These are phyloP conservation scores for Cariama cristata DNA, from an alignment of 2,113 vertebrate genomes.

Conservation along the genomic window DNA sequence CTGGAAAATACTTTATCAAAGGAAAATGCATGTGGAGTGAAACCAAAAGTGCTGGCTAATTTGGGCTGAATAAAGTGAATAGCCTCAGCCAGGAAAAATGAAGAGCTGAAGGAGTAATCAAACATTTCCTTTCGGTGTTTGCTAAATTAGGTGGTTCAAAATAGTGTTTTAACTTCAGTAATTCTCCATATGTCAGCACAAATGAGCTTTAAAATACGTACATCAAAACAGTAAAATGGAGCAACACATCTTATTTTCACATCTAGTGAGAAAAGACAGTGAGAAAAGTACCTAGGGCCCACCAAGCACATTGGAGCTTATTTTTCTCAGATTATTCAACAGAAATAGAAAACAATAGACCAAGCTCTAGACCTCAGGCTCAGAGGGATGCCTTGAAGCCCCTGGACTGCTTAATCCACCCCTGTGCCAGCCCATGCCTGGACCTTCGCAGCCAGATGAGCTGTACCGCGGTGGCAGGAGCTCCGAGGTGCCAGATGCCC, in stretches of 20 bases:
- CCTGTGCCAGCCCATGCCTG: background rate
- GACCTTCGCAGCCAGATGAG: fast-evolving
- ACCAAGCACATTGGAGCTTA: fast-evolving
- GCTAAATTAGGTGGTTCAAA: conserved; percentile 26
- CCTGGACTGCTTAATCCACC: background rate
- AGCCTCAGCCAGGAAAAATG: conserved; percentile 27
- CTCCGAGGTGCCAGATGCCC: background rate
- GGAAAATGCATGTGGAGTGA: background rate
- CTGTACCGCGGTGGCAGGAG: fast-evolving
- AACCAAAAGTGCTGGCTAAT: conserved; percentile 7
- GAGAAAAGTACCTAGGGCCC: background rate
- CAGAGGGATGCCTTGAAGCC: background rate
- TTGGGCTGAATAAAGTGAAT: conserved; percentile 10
- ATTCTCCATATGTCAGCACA: conserved; percentile 21
- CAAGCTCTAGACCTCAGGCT: background rate
- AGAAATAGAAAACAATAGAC: background rate
- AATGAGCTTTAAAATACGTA: background rate
- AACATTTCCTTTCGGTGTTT: background rate
- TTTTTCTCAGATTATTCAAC: background rate
- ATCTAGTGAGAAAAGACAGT: background rate
- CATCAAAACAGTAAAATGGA: background rate
- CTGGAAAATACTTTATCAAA: conserved; percentile 18
- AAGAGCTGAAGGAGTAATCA: conserved; percentile 48
- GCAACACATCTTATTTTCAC: background rate
- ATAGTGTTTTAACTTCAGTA: background rate